phyloP scores from a whole-genome alignment of 1,140 invertebrate genomes.

The Stegodyphus dumicola region DNA sequence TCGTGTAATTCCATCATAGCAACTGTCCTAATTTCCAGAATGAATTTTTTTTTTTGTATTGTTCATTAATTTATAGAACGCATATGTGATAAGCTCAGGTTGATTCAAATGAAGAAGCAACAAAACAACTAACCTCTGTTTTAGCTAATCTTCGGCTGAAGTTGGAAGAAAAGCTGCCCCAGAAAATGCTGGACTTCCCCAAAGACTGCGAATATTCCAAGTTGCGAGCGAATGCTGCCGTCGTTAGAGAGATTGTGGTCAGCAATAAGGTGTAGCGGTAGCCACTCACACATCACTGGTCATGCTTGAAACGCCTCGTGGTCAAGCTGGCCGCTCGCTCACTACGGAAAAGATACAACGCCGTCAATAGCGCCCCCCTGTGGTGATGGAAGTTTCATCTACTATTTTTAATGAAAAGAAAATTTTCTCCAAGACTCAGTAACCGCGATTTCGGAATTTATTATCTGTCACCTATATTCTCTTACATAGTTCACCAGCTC shows the following conservation, averaged over 20 bases:
- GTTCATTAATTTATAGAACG: not conserved
- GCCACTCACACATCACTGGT: conserved; percentile 43
- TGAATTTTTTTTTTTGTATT: too few species aligned
- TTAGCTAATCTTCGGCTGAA: not conserved
- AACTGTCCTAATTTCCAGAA: too few species aligned
- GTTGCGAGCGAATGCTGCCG: not conserved
- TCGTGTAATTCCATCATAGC: too few species aligned
- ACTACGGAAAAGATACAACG: not conserved
- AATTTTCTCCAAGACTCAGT: too few species aligned
- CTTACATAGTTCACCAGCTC: too few species aligned
- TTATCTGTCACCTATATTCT: too few species aligned
- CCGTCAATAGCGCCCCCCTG: too few species aligned
- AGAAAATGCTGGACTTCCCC: not conserved
- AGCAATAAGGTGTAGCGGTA: conserved; percentile 36
- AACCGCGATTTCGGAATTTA: too few species aligned
- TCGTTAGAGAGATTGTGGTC: not conserved
- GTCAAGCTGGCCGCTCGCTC: not conserved
- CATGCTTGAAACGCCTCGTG: conserved; percentile 35
- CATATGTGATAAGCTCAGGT: not conserved
- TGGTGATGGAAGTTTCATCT: too few species aligned
- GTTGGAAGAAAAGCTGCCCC: not conserved
- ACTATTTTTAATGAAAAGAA: too few species aligned
- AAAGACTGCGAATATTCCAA: not conserved
- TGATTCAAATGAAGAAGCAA: not conserved
- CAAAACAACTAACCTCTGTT: not conserved